These are phyloP conservation scores for Molanna angustata DNA, from an alignment of 2,888 invertebrate genomes.

Conservation along the genomic window DNA sequence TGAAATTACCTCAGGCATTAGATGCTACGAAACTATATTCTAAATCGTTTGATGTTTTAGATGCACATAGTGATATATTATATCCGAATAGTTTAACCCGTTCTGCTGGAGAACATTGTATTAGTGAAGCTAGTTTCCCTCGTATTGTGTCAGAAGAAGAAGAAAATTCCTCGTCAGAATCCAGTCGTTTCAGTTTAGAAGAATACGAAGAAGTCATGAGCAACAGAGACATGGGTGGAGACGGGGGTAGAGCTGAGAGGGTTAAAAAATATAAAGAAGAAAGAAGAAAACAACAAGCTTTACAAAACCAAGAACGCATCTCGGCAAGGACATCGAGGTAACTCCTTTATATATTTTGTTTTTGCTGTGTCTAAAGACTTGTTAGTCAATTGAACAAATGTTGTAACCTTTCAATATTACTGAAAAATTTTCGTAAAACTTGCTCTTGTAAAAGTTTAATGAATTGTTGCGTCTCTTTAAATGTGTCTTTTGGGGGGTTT, in stretches of 20 bases:
- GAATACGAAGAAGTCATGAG: conserved; percentile 15
- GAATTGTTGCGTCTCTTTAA: no score
- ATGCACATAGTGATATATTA: conserved; percentile 3
- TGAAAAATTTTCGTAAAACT: no score
- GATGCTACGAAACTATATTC: neutral
- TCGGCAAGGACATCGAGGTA: conserved; percentile 1
- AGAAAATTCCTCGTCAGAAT: neutral
- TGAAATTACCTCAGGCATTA: neutral
- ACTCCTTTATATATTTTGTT: neutral
- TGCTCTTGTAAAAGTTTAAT: no score
- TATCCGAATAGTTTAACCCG: neutral
- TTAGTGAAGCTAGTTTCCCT: neutral
- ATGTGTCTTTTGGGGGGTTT: no score
- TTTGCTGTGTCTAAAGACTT: neutral
- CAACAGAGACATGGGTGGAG: conserved; percentile 33
- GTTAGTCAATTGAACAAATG: neutral
- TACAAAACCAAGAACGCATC: neutral
- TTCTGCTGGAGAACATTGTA: no score
- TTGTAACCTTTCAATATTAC: neutral
- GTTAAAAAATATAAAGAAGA: conserved; percentile 73
- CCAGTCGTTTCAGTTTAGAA: neutral
- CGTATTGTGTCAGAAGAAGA: neutral
- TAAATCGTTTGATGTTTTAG: neutral
- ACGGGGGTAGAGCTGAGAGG: conserved; percentile 59
- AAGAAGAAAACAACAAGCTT: conserved; percentile 64